Conservation (phyloP, 2,888 invertebrate genomes). For the Meteorus colon region DNA sequence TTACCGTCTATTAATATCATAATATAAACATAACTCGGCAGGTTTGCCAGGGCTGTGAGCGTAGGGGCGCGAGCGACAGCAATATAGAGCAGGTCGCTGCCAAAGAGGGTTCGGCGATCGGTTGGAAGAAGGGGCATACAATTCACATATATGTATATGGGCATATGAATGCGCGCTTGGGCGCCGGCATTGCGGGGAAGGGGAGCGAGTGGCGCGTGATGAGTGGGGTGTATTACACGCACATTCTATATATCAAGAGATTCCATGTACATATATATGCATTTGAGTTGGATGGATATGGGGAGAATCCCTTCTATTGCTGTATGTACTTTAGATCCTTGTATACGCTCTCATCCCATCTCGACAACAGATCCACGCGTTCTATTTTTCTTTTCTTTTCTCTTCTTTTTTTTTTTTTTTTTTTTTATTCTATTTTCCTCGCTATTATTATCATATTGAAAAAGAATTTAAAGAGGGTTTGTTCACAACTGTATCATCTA, state of each 20-base stretch:
- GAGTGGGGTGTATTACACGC: constrained; percentile 71
- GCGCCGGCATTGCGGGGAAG: constrained; percentile 39
- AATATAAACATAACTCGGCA: constrained; percentile 71
- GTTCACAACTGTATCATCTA: constrained; percentile 63
- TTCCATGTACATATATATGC: constrained; percentile 51
- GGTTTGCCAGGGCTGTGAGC: constrained; percentile 44
- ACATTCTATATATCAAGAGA: constrained; percentile 59
- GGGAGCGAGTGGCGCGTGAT: constrained; percentile 71
- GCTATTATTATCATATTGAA: neutral
- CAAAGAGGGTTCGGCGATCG: constrained; percentile 41
- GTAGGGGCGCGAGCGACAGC: constrained; percentile 24
- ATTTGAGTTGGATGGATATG: constrained; percentile 17
- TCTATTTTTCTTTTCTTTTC: neutral
- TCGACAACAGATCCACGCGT: neutral
- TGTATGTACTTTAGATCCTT: constrained; percentile 35
- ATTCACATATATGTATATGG: constrained; percentile 24
- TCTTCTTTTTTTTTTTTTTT: neutral
- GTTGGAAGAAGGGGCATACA: constrained; percentile 38
- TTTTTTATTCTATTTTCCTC: constrained; percentile 8
- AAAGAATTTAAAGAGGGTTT: neutral
- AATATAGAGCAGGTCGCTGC: constrained; percentile 40
- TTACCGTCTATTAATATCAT: constrained; percentile 72
- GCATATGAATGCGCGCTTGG: constrained; percentile 36
- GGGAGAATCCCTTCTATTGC: constrained; percentile 29
- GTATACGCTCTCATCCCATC: constrained; percentile 9